Evolutionary conservation across 2,113 vertebrate genomes (phyloP), one percentile per base, ranked within the genome.

Genomic region (Patagioenas fasciata): DNA sequence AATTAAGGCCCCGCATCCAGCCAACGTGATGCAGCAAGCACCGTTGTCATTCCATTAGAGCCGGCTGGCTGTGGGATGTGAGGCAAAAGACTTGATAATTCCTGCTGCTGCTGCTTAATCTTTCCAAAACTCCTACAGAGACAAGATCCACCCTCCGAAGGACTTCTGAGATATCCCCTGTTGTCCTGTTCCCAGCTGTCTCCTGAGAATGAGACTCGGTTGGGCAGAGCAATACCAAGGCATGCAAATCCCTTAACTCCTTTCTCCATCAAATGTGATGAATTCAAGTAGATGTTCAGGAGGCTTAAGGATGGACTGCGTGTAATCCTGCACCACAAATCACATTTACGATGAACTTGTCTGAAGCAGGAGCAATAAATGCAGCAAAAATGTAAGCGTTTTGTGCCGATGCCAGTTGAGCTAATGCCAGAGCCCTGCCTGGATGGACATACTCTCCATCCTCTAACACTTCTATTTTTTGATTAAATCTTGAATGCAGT

Each of bases 231-330:
- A 67, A 10, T 56, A 67, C 89, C 64, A 29, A 94, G 53, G 66
- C 92, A 79, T 89, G 57, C 81, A 87, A 97, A 94, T 97, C 96
- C 85, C 61, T 88, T 93, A 93, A 81, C 93, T 96, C 90, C 70
- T 85, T 74, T 78, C 92, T 89, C 79, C 90, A 93, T 96, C 94
- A 81, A 70, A 93, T 85, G 70, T 75, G 93, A 89, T 94, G 81
- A 89, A 96, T 94, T 89, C 90, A 80, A 79, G 94, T 70, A 93
- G 96, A 90, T 94, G 89, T 95, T 94, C 92, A 94, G 81, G 88
- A 95, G 74, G 92, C 90, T 94, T 96, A 94, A 64, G 74, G 88
- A 44, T 90, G 85, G 88, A 48, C 89, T 42, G 81, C 5, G 1
- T 95, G 73, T 95, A 95, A 93, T 96, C 92, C 89, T 89, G 53